phyloP scores from a whole-genome alignment of 2,797 vertebrate genomes.

The Macrochelys suwanniensis region DNA sequence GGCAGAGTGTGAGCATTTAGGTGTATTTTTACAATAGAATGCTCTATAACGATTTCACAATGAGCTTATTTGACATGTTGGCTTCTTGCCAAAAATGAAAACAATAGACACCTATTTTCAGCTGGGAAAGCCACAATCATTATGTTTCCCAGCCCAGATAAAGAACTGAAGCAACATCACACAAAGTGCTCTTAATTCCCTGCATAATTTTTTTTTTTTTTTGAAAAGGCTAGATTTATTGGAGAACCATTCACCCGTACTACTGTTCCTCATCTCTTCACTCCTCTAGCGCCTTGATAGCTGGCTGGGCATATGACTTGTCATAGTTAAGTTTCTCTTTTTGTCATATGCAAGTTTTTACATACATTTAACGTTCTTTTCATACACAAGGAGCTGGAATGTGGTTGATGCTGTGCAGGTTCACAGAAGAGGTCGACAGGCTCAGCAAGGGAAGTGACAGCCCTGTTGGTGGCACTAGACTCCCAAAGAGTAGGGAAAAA shows the following conservation, averaged over 20 bases:
- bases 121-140: conserved; percentile 44
- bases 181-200: neutral
- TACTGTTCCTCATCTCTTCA: neutral
- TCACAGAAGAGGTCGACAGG: neutral
- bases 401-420: fast-evolving
- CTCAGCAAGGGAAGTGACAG: neutral
- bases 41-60: neutral
- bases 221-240: neutral
- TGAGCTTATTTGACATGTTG: conserved; percentile 38
- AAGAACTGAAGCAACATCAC: conserved; percentile 31
- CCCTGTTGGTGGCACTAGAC: neutral
- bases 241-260: neutral
- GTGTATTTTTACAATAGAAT: neutral
- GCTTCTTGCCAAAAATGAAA: conserved; percentile 47
- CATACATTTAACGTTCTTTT: neutral
- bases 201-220: neutral
- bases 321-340: neutral
- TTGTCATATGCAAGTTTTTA: neutral
- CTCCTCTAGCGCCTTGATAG: neutral
- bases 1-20: neutral
- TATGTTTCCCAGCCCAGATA: conserved; percentile 45
- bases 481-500: neutral
- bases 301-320: conserved; percentile 11
- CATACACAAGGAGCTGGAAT: neutral
- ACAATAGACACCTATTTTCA: conserved; percentile 62